Percentiles rank a stretch among this genome's conserved stretches.
Evolutionary conservation across 1,140 invertebrate genomes (phyloP).

Genomic region (Babylonia areolata): DNA sequence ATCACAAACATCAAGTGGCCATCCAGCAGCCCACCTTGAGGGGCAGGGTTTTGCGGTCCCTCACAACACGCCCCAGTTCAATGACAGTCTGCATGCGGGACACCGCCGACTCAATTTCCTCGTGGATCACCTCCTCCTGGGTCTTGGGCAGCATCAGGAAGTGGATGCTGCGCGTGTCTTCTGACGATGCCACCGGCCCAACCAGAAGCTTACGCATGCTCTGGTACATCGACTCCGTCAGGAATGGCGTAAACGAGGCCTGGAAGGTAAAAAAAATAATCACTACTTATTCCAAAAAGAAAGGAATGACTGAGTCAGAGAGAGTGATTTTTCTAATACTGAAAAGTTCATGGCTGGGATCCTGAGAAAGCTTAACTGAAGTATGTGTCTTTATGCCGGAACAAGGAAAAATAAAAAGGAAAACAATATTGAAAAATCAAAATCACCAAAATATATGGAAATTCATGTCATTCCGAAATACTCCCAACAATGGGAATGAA

Average conservation of each 20-base stretch:
- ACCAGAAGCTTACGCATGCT: slow-evolving; percentile 81
- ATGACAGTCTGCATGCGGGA: slow-evolving; percentile 95
- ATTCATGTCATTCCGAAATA: too few relatives aligned
- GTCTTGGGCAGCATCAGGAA: slow-evolving; percentile 91
- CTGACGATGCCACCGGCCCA: slow-evolving; percentile 47
- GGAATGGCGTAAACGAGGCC: slow-evolving; percentile 97
- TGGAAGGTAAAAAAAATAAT: slow-evolving; percentile 49
- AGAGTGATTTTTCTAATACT: too few relatives aligned
- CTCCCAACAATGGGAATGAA: too few relatives aligned
- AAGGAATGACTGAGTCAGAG: too few relatives aligned
- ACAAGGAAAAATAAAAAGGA: too few relatives aligned
- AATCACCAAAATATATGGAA: too few relatives aligned
- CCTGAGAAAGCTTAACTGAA: too few relatives aligned
- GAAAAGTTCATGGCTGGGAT: too few relatives aligned
- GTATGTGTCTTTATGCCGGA: too few relatives aligned
- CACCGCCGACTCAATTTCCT: slow-evolving; percentile 92
- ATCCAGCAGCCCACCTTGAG: slow-evolving; percentile 81
- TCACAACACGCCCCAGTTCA: slow-evolving; percentile 92
- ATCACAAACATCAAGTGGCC: too few relatives aligned
- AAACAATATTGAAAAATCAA: too few relatives aligned
- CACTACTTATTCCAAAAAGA: too few relatives aligned
- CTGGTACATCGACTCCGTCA: slow-evolving; percentile 97
- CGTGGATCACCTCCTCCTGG: slow-evolving; percentile 85
- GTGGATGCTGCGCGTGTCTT: slow-evolving; percentile 70
- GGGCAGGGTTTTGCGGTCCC: slow-evolving; percentile 95